These are phyloP conservation scores for Nomada fucata DNA, from an alignment of 2,888 invertebrate species.

Conservation along the genomic window DNA sequence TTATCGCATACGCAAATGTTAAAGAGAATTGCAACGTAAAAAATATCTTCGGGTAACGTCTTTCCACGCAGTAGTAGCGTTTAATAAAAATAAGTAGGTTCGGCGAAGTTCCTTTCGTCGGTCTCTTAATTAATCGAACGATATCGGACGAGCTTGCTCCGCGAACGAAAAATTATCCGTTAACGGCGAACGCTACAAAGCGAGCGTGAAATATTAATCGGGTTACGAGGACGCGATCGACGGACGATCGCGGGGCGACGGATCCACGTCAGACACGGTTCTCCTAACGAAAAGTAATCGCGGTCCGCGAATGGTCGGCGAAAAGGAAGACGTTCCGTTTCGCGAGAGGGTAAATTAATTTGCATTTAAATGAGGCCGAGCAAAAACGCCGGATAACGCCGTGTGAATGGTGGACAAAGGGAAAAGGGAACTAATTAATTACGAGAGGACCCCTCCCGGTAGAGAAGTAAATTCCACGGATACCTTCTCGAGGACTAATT, in stretches of 20 bases:
- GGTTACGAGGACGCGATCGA: slow-evolving; percentile 25
- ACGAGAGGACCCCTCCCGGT: slow-evolving; percentile 29
- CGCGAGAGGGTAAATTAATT: slow-evolving; percentile 68
- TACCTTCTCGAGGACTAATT: slow-evolving; percentile 31
- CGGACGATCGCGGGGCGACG: slow-evolving; percentile 27
- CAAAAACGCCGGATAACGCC: slow-evolving; percentile 50
- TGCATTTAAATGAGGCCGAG: slow-evolving; percentile 71
- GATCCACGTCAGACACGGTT: slow-evolving; percentile 14
- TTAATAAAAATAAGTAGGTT: not conserved
- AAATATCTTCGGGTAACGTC: too few relatives aligned
- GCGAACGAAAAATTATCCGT: slow-evolving; percentile 15
- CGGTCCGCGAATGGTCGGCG: slow-evolving; percentile 25
- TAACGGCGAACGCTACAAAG: not conserved
- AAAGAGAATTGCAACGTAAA: too few relatives aligned
- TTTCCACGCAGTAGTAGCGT: not conserved
- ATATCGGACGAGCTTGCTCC: not conserved
- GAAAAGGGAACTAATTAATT: slow-evolving; percentile 60
- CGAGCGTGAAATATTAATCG: slow-evolving; percentile 2
- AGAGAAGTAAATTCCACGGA: slow-evolving; percentile 45
- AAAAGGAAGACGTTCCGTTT: slow-evolving; percentile 44
- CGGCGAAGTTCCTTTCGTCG: too few relatives aligned
- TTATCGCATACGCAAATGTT: too few relatives aligned
- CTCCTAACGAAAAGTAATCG: slow-evolving; percentile 54
- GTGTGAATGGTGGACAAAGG: slow-evolving; percentile 59
- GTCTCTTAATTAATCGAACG: not conserved